phyloP scores from a whole-genome alignment of 2,113 vertebrate species.

The Ceyx margarethae region DNA sequence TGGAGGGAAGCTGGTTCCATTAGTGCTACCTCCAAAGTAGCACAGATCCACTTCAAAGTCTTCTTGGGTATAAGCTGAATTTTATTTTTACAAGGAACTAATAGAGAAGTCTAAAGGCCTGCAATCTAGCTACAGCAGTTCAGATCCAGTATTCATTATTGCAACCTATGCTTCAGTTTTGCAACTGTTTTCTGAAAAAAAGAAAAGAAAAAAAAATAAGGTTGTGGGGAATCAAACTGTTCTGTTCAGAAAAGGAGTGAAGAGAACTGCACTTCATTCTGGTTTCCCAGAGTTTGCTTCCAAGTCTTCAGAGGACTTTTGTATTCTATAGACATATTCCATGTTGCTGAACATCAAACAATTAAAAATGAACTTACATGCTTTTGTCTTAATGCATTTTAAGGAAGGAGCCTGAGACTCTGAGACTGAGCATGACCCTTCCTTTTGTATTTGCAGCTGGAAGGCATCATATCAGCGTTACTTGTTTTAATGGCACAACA shows the following conservation, averaged over 20 bases:
- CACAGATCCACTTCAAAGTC: background rate
- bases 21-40: background rate
- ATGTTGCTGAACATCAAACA: background rate
- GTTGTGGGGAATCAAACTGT: too few relatives aligned
- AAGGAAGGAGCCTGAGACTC: background rate
- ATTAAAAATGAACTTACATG: background rate
- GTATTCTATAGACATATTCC: background rate
- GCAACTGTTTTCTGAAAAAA: background rate
- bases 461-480: background rate
- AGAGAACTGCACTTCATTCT: background rate
- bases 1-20: background rate
- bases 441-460: background rate
- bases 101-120: background rate
- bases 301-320: background rate
- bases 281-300: background rate
- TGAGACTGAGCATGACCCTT: background rate
- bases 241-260: background rate
- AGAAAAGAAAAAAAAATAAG: too few relatives aligned
- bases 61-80: background rate
- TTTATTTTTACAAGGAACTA: background rate
- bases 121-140: background rate
- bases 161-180: background rate
- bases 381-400: background rate
- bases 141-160: too few relatives aligned
- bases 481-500: background rate